Evolutionary conservation across 2,113 vertebrate species (phyloP), one percentile per base, ranked within the genome.

Genomic region (Pyrgilauda ruficollis): DNA sequence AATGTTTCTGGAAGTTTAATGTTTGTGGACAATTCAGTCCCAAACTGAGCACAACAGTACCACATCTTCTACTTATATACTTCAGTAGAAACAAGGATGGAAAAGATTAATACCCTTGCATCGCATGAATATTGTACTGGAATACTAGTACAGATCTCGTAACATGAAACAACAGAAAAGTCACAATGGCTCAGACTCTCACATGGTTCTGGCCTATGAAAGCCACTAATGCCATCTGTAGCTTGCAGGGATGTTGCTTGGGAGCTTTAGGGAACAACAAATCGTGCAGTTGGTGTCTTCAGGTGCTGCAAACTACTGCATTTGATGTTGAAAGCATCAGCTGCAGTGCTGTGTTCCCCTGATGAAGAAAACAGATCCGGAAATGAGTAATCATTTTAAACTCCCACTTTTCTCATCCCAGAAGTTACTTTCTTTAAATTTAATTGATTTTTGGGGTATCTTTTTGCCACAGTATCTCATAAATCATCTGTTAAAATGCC

Each of bases 71-170:
- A 93, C 80, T 89, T 89, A 55, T 87, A 64, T 18, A 30, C 89
- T 95, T 96, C 75, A 90, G 58, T 66, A 96, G 92, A 93, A 88
- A 53, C 24, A 75, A 82, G 18, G 64, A 63, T 58, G 62, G 78
- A 90, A 97, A 95, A 96, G 50, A 56, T 94, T 86, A 89, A 87
- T 96, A 86, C 76, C 94, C 95, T 94, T 97, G 93, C 64, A 93
- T 87, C 68, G 27, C 59, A 84, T 93, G 90, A 96, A 82, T 96
- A 53, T 61, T 61, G 58, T 89, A 92, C 77, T 49, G 43, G 81
- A 83, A 78, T 37, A 53, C 37, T 46, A 62, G 22, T 80, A 35
- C 27, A 67, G 53, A 64, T 93, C 84, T 28, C 1, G 3, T 94
- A 95, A 96, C 70, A 39, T 10, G 88, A 93, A 96, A 89, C 37